phyloP scores from a whole-genome alignment of 2,888 invertebrate species.

The Sepioteuthis lessoniana region DNA sequence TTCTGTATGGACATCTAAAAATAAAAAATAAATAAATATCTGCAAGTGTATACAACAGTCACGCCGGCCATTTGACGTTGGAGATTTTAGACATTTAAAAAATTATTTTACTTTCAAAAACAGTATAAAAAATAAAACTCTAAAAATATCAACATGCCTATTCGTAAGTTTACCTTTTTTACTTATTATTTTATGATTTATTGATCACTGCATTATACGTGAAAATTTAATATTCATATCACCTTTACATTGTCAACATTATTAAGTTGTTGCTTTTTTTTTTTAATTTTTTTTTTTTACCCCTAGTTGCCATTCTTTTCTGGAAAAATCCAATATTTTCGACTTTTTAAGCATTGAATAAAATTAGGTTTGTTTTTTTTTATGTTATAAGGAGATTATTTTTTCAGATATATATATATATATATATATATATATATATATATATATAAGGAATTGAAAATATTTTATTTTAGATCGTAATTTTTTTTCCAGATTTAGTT shows the following conservation, averaged over 20 bases:
- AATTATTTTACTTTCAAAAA: not conserved
- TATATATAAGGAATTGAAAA: too few species aligned
- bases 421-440: too few species aligned
- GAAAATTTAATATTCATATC: too few species aligned
- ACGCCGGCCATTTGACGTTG: not conserved
- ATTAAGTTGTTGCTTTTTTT: not conserved
- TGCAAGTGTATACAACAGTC: not conserved
- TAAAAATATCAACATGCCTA: conserved; percentile 1
- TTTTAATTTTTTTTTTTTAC: not conserved
- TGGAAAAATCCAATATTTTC: not conserved
- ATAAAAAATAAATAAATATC: not conserved
- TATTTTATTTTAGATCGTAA: too few species aligned
- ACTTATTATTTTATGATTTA: not conserved
- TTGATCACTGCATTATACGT: too few species aligned
- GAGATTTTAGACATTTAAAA: not conserved
- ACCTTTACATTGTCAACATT: not conserved
- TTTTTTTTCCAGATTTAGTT: too few species aligned
- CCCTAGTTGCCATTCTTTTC: not conserved
- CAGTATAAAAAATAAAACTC: not conserved
- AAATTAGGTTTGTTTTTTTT: not conserved
- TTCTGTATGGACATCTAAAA: not conserved
- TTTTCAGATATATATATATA: too few species aligned
- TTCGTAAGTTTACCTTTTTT: not conserved
- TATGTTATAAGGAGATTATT: too few species aligned
- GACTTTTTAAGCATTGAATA: not conserved